Percentiles rank a stretch among this genome's conserved stretches.
phyloP scores from a whole-genome alignment of 2,797 vertebrate species.

The Clamator glandarius region DNA sequence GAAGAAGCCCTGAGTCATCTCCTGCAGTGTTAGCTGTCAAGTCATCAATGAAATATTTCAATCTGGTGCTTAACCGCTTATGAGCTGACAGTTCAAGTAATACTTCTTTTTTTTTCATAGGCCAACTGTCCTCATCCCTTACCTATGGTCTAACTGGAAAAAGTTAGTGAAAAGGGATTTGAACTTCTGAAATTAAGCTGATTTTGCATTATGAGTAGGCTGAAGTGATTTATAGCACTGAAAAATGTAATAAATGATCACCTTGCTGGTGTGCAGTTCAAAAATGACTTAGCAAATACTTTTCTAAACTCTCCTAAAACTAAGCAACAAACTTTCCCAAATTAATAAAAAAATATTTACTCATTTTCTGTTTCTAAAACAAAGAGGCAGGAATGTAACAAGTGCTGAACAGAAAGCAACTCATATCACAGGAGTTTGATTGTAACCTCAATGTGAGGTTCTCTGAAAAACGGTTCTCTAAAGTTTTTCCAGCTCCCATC shows the following conservation, averaged over 20 bases:
- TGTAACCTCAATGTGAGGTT: neutral
- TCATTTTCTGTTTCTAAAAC: neutral
- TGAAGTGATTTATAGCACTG: neutral
- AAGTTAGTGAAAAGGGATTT: neutral
- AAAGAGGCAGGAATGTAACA: neutral
- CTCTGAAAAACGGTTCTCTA: conserved; percentile 23
- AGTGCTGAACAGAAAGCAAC: neutral
- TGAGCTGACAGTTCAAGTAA: neutral
- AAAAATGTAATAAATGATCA: neutral
- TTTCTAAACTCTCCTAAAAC: conserved; percentile 6
- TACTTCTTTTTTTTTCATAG: neutral
- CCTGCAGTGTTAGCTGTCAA: conserved; percentile 33
- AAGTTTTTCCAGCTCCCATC: conserved; percentile 1
- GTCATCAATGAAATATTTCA: conserved; percentile 32
- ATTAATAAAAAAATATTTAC: neutral
- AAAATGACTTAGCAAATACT: neutral
- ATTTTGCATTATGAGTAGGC: neutral
- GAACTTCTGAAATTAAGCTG: neutral
- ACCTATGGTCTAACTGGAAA: neutral
- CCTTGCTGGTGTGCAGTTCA: neutral
- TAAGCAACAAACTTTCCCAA: neutral
- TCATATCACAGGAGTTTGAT: neutral
- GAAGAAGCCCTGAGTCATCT: conserved; percentile 32
- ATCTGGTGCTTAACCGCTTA: neutral
- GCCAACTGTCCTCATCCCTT: neutral